Evolutionary conservation across 2,113 vertebrate genomes (phyloP).

Genomic region (Barbus barbus): DNA sequence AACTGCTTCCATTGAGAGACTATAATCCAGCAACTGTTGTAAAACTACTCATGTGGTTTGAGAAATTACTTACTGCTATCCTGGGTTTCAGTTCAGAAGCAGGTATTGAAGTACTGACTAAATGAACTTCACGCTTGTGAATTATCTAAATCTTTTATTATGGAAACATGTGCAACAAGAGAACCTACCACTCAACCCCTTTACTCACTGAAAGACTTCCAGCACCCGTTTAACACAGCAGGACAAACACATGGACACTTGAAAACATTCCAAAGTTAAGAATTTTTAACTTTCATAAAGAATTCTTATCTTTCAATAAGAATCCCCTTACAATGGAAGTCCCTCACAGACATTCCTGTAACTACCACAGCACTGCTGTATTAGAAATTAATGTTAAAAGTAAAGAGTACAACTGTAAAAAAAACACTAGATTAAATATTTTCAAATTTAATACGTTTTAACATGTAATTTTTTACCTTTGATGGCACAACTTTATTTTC

Average conservation of each 20-base stretch:
- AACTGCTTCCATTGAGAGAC: not conserved
- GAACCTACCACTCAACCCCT: not conserved
- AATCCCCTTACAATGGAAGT: not conserved
- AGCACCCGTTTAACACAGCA: not conserved
- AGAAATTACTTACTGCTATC: not conserved
- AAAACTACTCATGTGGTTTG: not conserved
- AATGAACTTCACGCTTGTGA: not conserved
- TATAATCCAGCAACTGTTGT: not conserved
- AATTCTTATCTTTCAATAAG: not conserved
- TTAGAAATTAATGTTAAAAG: not conserved
- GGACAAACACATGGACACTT: not conserved
- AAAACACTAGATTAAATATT: no score
- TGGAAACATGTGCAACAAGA: slow-evolving; percentile 2
- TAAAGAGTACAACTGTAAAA: not conserved
- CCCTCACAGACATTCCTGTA: not conserved
- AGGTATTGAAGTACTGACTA: not conserved
- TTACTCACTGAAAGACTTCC: not conserved
- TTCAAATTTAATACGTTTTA: no score
- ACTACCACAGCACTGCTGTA: not conserved
- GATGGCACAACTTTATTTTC: no score
- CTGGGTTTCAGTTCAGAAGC: not conserved
- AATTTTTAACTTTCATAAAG: no score
- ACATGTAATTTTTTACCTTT: no score
- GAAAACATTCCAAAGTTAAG: not conserved
- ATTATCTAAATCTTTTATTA: slow-evolving; percentile 21